Percentiles rank a stretch among this genome's conserved stretches.
Conservation (phyloP, 2,113 vertebrate genomes). For the Coryphaenoides rupestris region DNA sequence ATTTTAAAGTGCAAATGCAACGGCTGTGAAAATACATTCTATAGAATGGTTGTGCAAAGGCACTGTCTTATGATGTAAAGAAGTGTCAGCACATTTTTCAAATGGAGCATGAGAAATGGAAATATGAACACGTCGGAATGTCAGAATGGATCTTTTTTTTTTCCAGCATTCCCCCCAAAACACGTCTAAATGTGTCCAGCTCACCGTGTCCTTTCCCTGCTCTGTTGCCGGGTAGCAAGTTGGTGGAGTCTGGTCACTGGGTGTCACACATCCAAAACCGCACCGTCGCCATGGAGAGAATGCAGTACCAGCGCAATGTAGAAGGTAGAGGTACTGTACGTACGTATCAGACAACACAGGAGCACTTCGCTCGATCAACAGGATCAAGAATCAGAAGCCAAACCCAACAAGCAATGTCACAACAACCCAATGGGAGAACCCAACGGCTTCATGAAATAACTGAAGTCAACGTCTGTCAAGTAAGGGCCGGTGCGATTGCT, state of each 20-base stretch:
- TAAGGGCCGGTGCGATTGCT: constrained; percentile 30
- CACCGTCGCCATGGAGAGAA: constrained; percentile 48
- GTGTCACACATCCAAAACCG: constrained; percentile 52
- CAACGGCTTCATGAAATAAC: constrained; percentile 48
- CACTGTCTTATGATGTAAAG: too few species aligned
- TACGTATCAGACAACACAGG: constrained; percentile 53
- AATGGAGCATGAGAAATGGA: too few species aligned
- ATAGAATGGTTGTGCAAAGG: too few species aligned
- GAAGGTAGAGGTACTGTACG: constrained; percentile 61
- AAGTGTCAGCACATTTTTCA: too few species aligned
- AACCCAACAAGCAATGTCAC: constrained; percentile 34
- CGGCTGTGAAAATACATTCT: too few species aligned
- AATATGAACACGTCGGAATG: too few species aligned
- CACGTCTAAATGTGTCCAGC: neutral
- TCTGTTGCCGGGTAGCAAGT: constrained; percentile 59
- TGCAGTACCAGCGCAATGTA: constrained; percentile 58
- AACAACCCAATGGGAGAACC: constrained; percentile 42
- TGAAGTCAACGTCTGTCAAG: constrained; percentile 50
- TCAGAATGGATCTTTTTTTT: too few species aligned
- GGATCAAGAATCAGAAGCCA: constrained; percentile 57
- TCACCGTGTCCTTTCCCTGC: constrained; percentile 20
- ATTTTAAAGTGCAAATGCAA: too few species aligned
- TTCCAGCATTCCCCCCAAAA: neutral
- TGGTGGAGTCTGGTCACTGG: constrained; percentile 59
- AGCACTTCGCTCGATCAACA: constrained; percentile 45